phyloP scores from a whole-genome alignment of 2,888 invertebrate genomes.

The Hybos culiciformis region DNA sequence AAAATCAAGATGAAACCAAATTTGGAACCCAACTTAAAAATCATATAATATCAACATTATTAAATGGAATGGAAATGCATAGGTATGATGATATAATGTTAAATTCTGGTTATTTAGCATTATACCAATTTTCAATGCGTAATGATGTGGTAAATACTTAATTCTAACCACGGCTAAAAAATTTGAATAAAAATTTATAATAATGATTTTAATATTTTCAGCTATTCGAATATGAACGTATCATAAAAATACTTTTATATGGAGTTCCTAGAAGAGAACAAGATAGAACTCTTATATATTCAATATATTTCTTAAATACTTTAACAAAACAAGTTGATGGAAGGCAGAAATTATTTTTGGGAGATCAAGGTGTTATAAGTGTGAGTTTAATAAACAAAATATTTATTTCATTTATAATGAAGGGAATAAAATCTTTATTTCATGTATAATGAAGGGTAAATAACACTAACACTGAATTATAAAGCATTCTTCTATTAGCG shows the following conservation, averaged over 20 bases:
- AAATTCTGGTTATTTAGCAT: slow-evolving; percentile 86
- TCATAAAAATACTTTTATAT: slow-evolving; percentile 69
- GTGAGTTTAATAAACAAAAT: slow-evolving; percentile 36
- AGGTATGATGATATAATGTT: slow-evolving; percentile 84
- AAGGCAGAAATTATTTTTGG: slow-evolving; percentile 78
- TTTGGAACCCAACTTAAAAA: slow-evolving; percentile 61
- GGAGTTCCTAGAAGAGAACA: slow-evolving; percentile 70
- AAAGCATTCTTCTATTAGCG: no score
- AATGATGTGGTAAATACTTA: slow-evolving; percentile 62
- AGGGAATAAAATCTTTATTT: not conserved
- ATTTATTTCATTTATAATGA: slow-evolving; percentile 1
- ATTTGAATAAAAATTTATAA: not conserved
- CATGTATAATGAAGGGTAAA: not conserved
- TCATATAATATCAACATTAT: slow-evolving; percentile 64
- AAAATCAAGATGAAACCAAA: slow-evolving; percentile 63
- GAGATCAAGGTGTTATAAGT: slow-evolving; percentile 74
- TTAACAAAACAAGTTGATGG: slow-evolving; percentile 95
- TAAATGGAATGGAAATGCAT: slow-evolving; percentile 82
- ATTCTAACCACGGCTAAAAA: not conserved
- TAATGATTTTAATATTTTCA: slow-evolving; percentile 40
- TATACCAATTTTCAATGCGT: slow-evolving; percentile 91
- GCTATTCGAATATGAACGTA: slow-evolving; percentile 80
- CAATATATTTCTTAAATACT: slow-evolving; percentile 87
- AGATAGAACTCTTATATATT: slow-evolving; percentile 81
- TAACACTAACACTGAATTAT: not conserved